A percentile compares a stretch with the other conserved stretches of the same genome.
These are phyloP conservation scores for Tapirus terrestris DNA, from an alignment of 2,113 vertebrate genomes.

Conservation along the genomic window DNA sequence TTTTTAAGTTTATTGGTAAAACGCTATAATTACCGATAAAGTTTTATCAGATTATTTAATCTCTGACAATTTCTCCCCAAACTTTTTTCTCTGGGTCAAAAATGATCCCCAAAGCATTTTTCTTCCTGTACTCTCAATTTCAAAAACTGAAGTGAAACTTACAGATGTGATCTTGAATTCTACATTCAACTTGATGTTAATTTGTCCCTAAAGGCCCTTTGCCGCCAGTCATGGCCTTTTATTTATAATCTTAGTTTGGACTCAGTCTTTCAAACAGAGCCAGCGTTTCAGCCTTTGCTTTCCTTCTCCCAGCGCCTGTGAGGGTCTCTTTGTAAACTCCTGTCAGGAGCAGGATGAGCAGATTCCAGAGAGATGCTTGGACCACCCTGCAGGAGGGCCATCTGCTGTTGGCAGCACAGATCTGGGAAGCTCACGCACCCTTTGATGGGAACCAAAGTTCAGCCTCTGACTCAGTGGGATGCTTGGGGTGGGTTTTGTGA, in stretches of 20 bases:
- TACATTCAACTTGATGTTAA: slow-evolving; percentile 59
- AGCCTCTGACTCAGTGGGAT: not conserved
- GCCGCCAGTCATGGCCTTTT: not conserved
- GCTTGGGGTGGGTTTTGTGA: not conserved
- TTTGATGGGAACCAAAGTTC: slow-evolving; percentile 5
- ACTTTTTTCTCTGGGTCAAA: not conserved
- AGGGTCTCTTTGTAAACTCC: slow-evolving; percentile 54
- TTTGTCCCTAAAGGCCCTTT: slow-evolving; percentile 52
- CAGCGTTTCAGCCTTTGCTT: not conserved
- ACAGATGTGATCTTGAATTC: slow-evolving; percentile 41
- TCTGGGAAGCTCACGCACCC: not conserved
- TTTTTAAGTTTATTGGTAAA: slow-evolving; percentile 6
- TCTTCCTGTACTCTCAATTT: not conserved
- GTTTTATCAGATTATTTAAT: not conserved
- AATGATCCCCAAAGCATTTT: not conserved
- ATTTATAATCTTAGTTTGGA: slow-evolving; percentile 16
- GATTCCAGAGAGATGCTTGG: slow-evolving; percentile 17
- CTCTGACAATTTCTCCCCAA: slow-evolving; percentile 9
- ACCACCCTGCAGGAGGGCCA: not conserved
- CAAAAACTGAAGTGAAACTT: slow-evolving; percentile 55
- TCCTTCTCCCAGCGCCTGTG: not conserved
- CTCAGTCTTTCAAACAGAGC: not conserved
- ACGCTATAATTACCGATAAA: not conserved
- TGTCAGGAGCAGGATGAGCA: not conserved
- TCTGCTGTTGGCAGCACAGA: not conserved